phyloP scores from a whole-genome alignment of 1,140 invertebrate species.

The Atta texana region DNA sequence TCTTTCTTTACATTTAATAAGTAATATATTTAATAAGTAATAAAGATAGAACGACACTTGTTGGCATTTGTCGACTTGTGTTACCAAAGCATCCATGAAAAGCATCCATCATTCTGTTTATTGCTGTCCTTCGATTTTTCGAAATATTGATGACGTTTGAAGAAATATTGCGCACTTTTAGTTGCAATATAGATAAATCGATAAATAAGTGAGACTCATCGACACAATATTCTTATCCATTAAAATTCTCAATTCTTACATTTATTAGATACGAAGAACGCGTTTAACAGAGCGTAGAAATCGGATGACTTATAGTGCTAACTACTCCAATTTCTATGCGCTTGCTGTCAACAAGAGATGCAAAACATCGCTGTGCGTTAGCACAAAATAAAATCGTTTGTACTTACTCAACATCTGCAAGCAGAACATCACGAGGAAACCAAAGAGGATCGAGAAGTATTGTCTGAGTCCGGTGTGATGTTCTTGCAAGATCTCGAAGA shows the following conservation, averaged over 20 bases:
- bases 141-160: background rate
- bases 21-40: too few relatives aligned
- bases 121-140: background rate
- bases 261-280: slow-evolving; percentile 1
- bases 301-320: background rate
- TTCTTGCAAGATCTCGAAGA: slow-evolving; percentile 89
- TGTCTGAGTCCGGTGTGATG: slow-evolving; percentile 84
- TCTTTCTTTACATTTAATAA: too few relatives aligned
- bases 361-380: background rate
- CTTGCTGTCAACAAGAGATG: background rate
- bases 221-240: slow-evolving; percentile 11
- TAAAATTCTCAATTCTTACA: background rate
- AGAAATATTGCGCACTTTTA: background rate
- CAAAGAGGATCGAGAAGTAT: slow-evolving; percentile 83
- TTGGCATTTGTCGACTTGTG: too few relatives aligned
- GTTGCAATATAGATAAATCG: background rate
- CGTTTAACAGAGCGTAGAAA: background rate
- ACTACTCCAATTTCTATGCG: background rate
- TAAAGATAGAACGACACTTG: too few relatives aligned
- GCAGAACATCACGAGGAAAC: slow-evolving; percentile 84
- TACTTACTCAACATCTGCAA: slow-evolving; percentile 84
- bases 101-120: background rate
- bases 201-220: background rate
- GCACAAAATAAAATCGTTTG: slow-evolving; percentile 22
- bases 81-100: too few relatives aligned